phyloP scores from a whole-genome alignment of 2,888 invertebrate genomes.

The Notodonta ziczac region DNA sequence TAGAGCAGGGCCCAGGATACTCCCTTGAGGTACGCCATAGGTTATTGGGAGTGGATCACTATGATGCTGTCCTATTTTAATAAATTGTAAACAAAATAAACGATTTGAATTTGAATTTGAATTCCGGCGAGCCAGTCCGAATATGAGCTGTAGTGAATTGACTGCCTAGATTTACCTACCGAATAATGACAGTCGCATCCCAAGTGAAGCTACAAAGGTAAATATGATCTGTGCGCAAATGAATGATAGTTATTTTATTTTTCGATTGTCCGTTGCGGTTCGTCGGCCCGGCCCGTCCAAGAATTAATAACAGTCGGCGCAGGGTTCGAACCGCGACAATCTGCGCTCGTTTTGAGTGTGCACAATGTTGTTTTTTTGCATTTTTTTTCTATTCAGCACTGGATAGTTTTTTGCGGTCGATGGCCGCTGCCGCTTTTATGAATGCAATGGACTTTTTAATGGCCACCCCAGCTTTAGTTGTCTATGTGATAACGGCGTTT shows the following conservation, averaged over 20 bases:
- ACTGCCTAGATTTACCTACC: no score
- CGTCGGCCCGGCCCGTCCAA: slow-evolving; percentile 66
- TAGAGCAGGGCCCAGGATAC: no score
- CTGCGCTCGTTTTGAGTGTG: slow-evolving; percentile 74
- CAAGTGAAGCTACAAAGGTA: slow-evolving; percentile 65
- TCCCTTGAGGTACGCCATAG: no score
- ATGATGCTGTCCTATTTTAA: no score
- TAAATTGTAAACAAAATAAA: no score
- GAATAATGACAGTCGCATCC: no score
- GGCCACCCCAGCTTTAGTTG: slow-evolving; percentile 30
- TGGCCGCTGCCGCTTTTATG: slow-evolving; percentile 68
- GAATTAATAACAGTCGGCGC: slow-evolving; percentile 76
- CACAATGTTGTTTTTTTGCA: slow-evolving; percentile 48
- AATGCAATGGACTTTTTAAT: slow-evolving; percentile 50
- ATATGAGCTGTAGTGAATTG: no score
- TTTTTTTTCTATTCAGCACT: slow-evolving; percentile 68
- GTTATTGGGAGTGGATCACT: no score
- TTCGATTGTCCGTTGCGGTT: slow-evolving; percentile 77
- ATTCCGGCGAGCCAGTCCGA: no score
- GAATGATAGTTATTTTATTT: slow-evolving; percentile 83
- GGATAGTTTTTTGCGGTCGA: slow-evolving; percentile 81
- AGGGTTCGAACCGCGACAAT: slow-evolving; percentile 75
- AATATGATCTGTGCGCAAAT: slow-evolving; percentile 69
- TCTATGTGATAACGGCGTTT: slow-evolving; percentile 16
- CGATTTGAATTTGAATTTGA: no score